Evolutionary conservation across 1,140 invertebrate genomes (phyloP).

Genomic region (Lasaia peninsularis): DNA sequence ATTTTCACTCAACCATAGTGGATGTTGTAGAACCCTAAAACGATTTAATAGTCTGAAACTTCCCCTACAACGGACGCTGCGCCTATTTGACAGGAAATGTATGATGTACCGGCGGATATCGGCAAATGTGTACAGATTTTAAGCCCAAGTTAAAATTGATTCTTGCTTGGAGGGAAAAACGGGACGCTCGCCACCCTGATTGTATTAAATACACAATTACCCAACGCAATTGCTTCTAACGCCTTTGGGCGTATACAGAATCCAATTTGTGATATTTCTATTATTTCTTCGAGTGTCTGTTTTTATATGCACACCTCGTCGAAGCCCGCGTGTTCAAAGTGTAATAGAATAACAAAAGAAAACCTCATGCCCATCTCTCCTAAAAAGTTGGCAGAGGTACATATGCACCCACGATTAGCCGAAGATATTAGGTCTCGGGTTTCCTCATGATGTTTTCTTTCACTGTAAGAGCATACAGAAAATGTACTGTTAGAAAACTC

Average conservation of each 20-base stretch:
- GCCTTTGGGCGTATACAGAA: slow-evolving; percentile 14
- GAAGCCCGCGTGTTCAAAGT: no score
- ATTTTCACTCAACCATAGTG: no score
- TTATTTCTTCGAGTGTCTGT: slow-evolving; percentile 1
- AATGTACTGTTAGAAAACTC: no score
- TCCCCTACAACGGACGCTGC: slow-evolving; percentile 19
- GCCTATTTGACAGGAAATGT: slow-evolving; percentile 46
- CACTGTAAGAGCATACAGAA: no score
- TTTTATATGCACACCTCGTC: no score
- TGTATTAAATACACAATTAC: slow-evolving; percentile 17
- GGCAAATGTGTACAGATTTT: slow-evolving; percentile 51
- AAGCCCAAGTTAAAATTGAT: slow-evolving; percentile 41
- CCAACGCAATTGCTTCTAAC: slow-evolving; percentile 14
- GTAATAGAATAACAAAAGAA: background rate
- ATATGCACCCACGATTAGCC: no score
- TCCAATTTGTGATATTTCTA: slow-evolving; percentile 10
- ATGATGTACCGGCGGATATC: slow-evolving; percentile 42
- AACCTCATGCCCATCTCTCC: background rate
- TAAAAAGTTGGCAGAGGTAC: no score
- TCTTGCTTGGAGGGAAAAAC: slow-evolving; percentile 33
- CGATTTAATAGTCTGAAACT: background rate
- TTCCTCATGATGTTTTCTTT: no score
- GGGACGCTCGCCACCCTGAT: slow-evolving; percentile 10
- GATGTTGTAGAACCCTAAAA: background rate
- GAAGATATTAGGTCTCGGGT: no score